Conservation (phyloP, 2,113 vertebrate genomes). For the Chloropsis hardwickii region DNA sequence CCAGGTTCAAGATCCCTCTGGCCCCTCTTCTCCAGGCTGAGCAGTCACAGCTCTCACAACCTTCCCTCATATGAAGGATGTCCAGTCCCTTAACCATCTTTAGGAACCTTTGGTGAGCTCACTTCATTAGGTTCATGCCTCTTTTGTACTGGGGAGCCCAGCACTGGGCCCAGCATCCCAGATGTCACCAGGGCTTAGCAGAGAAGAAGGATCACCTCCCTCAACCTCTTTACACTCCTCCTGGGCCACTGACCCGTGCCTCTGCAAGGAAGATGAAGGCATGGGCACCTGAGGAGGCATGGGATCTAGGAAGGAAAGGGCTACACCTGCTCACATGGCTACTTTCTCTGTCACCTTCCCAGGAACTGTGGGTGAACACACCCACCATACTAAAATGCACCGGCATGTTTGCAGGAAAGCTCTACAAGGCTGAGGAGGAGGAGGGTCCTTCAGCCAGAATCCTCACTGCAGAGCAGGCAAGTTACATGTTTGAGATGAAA, state of each 20-base stretch:
- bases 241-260: neutral
- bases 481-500: neutral
- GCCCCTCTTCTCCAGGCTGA: neutral
- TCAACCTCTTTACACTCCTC: neutral
- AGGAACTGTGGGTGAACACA: neutral
- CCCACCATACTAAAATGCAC: rapidly evolving
- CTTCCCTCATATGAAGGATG: neutral
- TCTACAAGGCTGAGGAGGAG: neutral
- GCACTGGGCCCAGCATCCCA: neutral
- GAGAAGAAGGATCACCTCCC: neutral
- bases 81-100: neutral
- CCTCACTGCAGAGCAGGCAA: neutral
- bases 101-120: neutral
- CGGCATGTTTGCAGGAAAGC: rapidly evolving
- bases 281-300: neutral
- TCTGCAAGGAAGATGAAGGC: neutral
- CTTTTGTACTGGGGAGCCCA: neutral
- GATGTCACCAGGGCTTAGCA: neutral
- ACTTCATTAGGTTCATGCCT: neutral
- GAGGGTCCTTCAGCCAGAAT: neutral
- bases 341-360: neutral
- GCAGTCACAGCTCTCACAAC: neutral
- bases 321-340: rapidly evolving
- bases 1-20: neutral
- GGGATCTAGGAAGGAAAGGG: neutral